Percentiles rank a stretch among this genome's conserved stretches.
phyloP scores from a whole-genome alignment of 1,140 invertebrate genomes.

The Coptotermes formosanus region DNA sequence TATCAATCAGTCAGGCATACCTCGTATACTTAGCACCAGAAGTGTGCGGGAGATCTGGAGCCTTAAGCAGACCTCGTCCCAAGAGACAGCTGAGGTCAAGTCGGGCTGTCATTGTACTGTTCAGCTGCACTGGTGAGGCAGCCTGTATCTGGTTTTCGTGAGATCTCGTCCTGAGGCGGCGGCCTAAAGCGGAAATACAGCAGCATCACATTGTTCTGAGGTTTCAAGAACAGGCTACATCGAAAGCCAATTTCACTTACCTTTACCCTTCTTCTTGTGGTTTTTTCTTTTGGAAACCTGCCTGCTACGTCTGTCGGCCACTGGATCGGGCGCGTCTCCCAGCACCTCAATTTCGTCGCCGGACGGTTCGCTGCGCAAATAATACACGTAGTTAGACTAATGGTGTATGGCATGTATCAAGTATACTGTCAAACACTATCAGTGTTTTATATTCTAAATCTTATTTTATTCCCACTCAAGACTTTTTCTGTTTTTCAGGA shows the following conservation, averaged over 20 bases:
- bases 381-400: too few species aligned
- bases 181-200: neutral
- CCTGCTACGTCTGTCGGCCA: neutral
- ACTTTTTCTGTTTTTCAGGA: too few species aligned
- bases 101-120: neutral
- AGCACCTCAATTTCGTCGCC: neutral
- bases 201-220: too few species aligned
- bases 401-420: too few species aligned
- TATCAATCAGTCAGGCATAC: neutral
- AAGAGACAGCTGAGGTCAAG: conserved; percentile 26
- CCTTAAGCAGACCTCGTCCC: conserved; percentile 19
- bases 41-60: neutral
- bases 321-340: neutral
- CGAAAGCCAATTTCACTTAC: neutral
- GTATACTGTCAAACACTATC: too few species aligned
- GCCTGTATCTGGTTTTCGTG: conserved; percentile 18
- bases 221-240: neutral
- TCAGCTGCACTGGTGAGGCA: neutral
- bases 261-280: neutral
- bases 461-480: too few species aligned
- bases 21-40: conserved; percentile 4
- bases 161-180: neutral
- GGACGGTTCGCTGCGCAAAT: neutral
- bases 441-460: too few species aligned
- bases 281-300: neutral